These are phyloP conservation scores for Hypsibius dujardini DNA, from an alignment of 1,140 invertebrate genomes.

Conservation along the genomic window DNA sequence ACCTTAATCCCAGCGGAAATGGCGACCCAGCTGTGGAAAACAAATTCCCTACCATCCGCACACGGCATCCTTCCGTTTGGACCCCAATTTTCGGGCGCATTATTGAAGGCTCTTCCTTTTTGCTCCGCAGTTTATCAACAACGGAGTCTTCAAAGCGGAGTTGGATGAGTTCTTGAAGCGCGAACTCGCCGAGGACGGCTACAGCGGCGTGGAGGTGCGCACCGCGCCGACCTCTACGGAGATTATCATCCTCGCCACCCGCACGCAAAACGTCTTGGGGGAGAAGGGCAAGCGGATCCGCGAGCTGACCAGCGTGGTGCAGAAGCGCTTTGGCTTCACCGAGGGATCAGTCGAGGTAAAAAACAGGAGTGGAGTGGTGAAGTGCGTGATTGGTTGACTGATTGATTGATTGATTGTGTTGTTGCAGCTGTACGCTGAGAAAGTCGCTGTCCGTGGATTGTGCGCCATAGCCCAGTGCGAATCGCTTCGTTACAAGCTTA, in stretches of 20 bases:
- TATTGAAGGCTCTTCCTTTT: background rate
- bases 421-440: constrained; percentile 76
- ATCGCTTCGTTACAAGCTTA: constrained; percentile 91
- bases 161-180: constrained; percentile 95
- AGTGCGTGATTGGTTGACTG: background rate
- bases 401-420: constrained; percentile 15
- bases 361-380: background rate
- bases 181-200: constrained; percentile 98
- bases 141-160: constrained; percentile 97
- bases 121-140: constrained; percentile 65
- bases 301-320: constrained; percentile 91
- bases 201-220: constrained; percentile 87
- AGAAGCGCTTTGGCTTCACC: constrained; percentile 89
- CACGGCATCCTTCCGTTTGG: too few relatives aligned
- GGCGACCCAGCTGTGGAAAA: too few relatives aligned
- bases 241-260: constrained; percentile 96
- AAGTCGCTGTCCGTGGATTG: constrained; percentile 87
- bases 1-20: too few relatives aligned
- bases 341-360: constrained; percentile 67
- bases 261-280: constrained; percentile 92
- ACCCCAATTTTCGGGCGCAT: too few relatives aligned
- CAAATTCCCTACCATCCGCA: too few relatives aligned
- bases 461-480: constrained; percentile 99
- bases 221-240: constrained; percentile 79
- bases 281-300: constrained; percentile 75